These are phyloP conservation scores for Bellardia bayeri DNA, from an alignment of 2,888 invertebrate genomes.

Conservation along the genomic window DNA sequence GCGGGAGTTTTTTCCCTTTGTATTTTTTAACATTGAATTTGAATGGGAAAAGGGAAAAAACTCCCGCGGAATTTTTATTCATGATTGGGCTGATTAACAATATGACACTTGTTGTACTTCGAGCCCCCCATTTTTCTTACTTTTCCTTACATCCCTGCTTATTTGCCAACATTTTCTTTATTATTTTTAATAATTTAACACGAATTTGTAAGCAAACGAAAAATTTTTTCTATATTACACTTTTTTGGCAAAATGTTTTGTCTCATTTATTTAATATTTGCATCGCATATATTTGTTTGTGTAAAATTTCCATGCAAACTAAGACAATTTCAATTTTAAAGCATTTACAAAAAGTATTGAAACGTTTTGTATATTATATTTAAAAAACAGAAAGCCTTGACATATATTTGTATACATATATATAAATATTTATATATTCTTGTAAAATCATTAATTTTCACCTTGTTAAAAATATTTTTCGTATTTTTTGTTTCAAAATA, in stretches of 20 bases:
- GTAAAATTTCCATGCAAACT: slow-evolving; percentile 66
- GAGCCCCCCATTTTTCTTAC: background rate
- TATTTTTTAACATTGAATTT: too few relatives aligned
- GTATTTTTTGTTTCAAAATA: slow-evolving; percentile 25
- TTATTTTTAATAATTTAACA: slow-evolving; percentile 8
- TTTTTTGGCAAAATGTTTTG: slow-evolving; percentile 57
- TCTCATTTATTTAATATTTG: slow-evolving; percentile 43
- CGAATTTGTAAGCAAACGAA: background rate
- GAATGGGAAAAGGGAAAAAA: too few relatives aligned
- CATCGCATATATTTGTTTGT: slow-evolving; percentile 35
- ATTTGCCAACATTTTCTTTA: background rate
- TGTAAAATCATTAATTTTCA: slow-evolving; percentile 74
- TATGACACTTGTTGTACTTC: background rate
- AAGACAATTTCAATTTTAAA: slow-evolving; percentile 25
- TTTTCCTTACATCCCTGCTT: background rate
- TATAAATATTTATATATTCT: slow-evolving; percentile 62
- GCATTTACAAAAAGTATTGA: slow-evolving; percentile 5
- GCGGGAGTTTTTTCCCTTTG: too few relatives aligned
- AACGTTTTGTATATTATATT: slow-evolving; percentile 30
- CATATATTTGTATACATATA: slow-evolving; percentile 54
- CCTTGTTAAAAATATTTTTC: slow-evolving; percentile 70
- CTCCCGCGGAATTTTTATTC: too few relatives aligned
- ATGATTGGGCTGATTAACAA: too few relatives aligned
- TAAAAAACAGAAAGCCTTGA: slow-evolving; percentile 61
- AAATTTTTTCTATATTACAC: background rate